Percentiles rank a stretch among this genome's conserved stretches.
Conservation (phyloP, 2,113 vertebrate species). For the Lophotis ruficrista region DNA sequence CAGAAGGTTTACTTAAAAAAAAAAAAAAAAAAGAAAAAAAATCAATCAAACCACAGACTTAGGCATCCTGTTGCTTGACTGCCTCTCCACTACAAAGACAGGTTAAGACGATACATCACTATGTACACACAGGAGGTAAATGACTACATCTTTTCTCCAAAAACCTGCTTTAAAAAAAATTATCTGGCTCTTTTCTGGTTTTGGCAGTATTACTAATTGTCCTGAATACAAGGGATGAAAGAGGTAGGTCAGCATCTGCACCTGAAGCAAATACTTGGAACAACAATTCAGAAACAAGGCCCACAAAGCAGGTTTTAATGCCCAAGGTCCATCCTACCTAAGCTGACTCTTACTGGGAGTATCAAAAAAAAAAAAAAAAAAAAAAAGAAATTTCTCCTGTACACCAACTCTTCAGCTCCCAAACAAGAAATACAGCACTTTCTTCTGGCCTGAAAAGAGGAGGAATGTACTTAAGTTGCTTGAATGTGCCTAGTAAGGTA, state of each 20-base stretch:
- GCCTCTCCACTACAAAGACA: background rate
- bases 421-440: background rate
- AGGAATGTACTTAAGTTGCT: background rate
- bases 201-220: background rate
- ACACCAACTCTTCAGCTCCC: background rate
- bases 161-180: background rate
- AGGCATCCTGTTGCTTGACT: background rate
- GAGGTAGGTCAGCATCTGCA: background rate
- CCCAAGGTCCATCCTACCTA: background rate
- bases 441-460: background rate
- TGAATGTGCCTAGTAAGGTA: background rate
- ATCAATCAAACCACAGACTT: background rate
- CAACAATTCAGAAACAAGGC: background rate
- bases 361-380: background rate
- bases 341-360: background rate
- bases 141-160: background rate
- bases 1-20: background rate
- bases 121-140: background rate
- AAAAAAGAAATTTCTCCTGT: background rate
- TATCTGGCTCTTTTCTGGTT: background rate
- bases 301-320: conserved; percentile 2
- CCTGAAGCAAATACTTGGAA: background rate
- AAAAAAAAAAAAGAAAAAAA: background rate
- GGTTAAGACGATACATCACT: background rate
- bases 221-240: background rate